These are phyloP conservation scores for Diorhabda sublineata DNA, from an alignment of 1,140 invertebrate genomes.

Conservation along the genomic window DNA sequence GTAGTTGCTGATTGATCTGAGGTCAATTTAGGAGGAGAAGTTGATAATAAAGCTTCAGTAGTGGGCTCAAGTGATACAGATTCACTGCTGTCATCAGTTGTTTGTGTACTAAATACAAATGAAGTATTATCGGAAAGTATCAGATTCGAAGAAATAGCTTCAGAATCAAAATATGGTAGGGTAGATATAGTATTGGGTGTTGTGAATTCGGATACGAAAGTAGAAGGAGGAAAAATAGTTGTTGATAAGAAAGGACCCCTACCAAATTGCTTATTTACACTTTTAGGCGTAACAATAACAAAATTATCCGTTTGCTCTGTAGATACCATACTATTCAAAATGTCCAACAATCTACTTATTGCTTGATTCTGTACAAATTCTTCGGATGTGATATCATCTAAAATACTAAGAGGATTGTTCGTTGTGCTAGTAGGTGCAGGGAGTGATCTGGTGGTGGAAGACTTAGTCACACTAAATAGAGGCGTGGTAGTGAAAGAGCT, in stretches of 20 bases:
- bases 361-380: conserved; percentile 38
- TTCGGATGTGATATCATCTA: conserved; percentile 36
- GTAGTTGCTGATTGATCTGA: background rate
- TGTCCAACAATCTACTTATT: conserved; percentile 36
- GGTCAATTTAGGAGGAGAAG: conserved; percentile 10
- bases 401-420: conserved; percentile 32
- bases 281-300: conserved; percentile 39
- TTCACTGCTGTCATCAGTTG: conserved; percentile 15
- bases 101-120: conserved; percentile 9
- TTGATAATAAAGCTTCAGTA: conserved; percentile 28
- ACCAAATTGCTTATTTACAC: conserved; percentile 17
- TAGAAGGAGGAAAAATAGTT: conserved; percentile 13
- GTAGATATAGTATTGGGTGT: conserved; percentile 10
- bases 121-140: background rate
- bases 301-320: conserved; percentile 22
- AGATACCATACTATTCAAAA: conserved; percentile 36
- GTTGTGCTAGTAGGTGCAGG: conserved; percentile 33
- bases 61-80: conserved; percentile 8
- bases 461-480: conserved; percentile 34
- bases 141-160: background rate
- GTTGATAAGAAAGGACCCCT: conserved; percentile 18
- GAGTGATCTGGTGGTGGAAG: conserved; percentile 22
- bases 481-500: conserved; percentile 35
- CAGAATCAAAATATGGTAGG: background rate
- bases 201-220: conserved; percentile 6